Conservation (phyloP, 2,113 vertebrate genomes). For the Anseranas semipalmata region DNA sequence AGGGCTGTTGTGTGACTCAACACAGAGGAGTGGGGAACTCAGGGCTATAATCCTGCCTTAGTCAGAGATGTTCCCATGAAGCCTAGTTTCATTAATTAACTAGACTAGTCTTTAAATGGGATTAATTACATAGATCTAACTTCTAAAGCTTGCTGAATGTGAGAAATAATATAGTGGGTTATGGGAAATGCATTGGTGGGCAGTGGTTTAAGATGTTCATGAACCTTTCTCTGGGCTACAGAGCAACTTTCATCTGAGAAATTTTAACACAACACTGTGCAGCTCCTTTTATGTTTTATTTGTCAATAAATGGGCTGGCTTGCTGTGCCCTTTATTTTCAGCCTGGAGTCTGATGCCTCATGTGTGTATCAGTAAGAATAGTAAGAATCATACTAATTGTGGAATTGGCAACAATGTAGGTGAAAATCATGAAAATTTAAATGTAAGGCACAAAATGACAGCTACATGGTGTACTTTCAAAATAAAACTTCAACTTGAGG, state of each 20-base stretch:
- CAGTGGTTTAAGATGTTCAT: background rate
- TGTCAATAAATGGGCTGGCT: background rate
- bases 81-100: background rate
- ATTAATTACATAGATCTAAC: conserved; percentile 1
- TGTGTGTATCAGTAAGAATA: background rate
- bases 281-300: background rate
- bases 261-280: background rate
- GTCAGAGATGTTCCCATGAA: conserved; percentile 24
- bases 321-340: background rate
- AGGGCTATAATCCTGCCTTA: background rate
- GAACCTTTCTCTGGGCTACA: background rate
- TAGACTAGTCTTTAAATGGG: background rate
- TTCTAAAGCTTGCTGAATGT: background rate
- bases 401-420: background rate
- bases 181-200: background rate
- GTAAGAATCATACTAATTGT: background rate
- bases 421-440: background rate
- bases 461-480: background rate
- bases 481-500: background rate
- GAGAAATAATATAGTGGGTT: conserved; percentile 3
- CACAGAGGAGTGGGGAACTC: background rate
- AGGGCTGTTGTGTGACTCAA: background rate
- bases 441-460: background rate
- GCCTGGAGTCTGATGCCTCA: accelerated
- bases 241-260: background rate